These are phyloP conservation scores for Limnephilus marmoratus DNA, from an alignment of 2,888 invertebrate genomes.

Conservation along the genomic window DNA sequence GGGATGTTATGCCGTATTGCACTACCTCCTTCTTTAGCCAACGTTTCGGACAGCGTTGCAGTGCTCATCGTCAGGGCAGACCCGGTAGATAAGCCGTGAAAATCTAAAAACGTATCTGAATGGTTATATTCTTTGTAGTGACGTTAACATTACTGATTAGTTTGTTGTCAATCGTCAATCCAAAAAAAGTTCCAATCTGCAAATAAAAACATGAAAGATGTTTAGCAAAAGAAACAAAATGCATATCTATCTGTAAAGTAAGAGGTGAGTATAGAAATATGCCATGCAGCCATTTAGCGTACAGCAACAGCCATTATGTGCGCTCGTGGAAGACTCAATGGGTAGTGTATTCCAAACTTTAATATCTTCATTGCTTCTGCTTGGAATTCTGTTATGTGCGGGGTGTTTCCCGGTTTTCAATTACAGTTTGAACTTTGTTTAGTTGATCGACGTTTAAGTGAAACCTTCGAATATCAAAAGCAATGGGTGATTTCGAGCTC, in stretches of 20 bases:
- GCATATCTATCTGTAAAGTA: background rate
- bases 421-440: conserved; percentile 17
- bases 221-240: background rate
- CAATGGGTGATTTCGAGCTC: background rate
- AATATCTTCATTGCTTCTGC: background rate
- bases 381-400: background rate
- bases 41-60: too few relatives aligned
- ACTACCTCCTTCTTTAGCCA: too few relatives aligned
- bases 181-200: background rate
- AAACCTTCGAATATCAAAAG: conserved; percentile 15
- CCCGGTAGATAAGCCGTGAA: too few relatives aligned
- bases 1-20: too few relatives aligned
- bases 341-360: background rate
- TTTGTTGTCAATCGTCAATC: background rate
- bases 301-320: background rate
- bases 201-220: background rate
- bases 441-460: conserved; percentile 9
- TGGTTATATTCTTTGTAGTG: background rate
- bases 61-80: too few relatives aligned
- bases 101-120: too few relatives aligned
- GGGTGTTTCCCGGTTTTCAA: background rate
- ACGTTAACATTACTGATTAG: background rate
- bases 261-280: background rate
- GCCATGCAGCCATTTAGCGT: background rate
- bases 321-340: background rate